Conservation (phyloP, 1,140 invertebrate genomes). For the Zaprionus taronus region DNA sequence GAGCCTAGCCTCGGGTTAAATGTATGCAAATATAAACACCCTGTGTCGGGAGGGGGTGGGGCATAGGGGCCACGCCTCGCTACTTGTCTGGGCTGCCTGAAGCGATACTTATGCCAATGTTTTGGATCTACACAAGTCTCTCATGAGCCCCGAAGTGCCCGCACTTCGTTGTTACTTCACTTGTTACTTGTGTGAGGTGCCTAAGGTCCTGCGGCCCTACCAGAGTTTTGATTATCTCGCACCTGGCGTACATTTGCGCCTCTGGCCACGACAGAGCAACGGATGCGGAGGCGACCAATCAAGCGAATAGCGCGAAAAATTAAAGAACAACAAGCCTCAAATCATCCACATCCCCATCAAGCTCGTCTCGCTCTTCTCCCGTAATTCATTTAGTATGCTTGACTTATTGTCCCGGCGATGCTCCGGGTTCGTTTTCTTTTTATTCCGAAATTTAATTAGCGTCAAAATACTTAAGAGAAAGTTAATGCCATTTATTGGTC, state of each 20-base stretch:
- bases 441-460: slow-evolving; percentile 68
- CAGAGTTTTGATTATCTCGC: slow-evolving; percentile 62
- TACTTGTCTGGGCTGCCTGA: slow-evolving; percentile 54
- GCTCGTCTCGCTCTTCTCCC: not conserved
- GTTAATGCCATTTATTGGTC: slow-evolving; percentile 43
- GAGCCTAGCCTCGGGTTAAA: slow-evolving; percentile 71
- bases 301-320: slow-evolving; percentile 71
- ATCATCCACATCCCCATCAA: too few relatives aligned
- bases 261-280: not conserved
- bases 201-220: not conserved
- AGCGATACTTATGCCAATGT: slow-evolving; percentile 76
- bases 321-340: slow-evolving; percentile 67
- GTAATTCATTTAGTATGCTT: slow-evolving; percentile 70
- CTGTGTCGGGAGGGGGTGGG: slow-evolving; percentile 32
- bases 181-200: slow-evolving; percentile 45
- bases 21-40: slow-evolving; percentile 81
- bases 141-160: slow-evolving; percentile 48
- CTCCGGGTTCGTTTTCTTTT: slow-evolving; percentile 45
- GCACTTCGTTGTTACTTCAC: slow-evolving; percentile 71
- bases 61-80: not conserved
- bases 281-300: slow-evolving; percentile 36
- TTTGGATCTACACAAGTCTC: slow-evolving; percentile 47
- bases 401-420: slow-evolving; percentile 58
- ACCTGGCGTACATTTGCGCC: slow-evolving; percentile 27
- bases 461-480: slow-evolving; percentile 61